A percentile compares a stretch with the other conserved stretches of the same genome.
Evolutionary conservation across 2,797 vertebrate genomes (phyloP).

Genomic region (Chelidonichthys spinosus): DNA sequence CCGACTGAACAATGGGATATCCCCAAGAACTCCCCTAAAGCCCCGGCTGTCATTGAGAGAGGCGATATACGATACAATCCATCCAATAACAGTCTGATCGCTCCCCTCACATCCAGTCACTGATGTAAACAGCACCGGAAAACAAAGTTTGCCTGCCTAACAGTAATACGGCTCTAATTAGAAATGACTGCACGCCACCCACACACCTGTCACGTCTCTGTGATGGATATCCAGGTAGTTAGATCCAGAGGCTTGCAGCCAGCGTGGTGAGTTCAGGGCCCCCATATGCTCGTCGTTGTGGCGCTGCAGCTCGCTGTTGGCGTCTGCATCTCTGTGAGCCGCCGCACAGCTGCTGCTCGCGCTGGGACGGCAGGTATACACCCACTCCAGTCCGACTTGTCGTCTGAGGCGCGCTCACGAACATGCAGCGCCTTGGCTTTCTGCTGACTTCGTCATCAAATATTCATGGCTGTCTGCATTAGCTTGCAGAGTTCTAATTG

Average conservation of each 20-base stretch:
- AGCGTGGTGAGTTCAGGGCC: slow-evolving; percentile 53
- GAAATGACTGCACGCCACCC: slow-evolving; percentile 66
- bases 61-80: slow-evolving; percentile 37
- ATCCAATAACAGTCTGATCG: slow-evolving; percentile 36
- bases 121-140: slow-evolving; percentile 20
- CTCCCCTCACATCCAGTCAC: slow-evolving; percentile 26
- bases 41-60: slow-evolving; percentile 70
- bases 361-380: slow-evolving; percentile 63
- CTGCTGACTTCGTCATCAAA: slow-evolving; percentile 81
- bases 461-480: slow-evolving; percentile 85
- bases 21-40: slow-evolving; percentile 64
- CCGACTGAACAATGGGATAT: slow-evolving; percentile 53
- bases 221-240: slow-evolving; percentile 75
- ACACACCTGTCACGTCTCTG: slow-evolving; percentile 66
- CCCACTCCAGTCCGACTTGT: slow-evolving; percentile 57
- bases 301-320: slow-evolving; percentile 1
- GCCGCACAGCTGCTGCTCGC: slow-evolving; percentile 40
- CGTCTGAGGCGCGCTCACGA: slow-evolving; percentile 44
- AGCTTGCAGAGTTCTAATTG: slow-evolving; percentile 84
- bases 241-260: slow-evolving; percentile 58
- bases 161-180: slow-evolving; percentile 56
- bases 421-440: slow-evolving; percentile 58
- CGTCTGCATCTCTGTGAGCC: slow-evolving; percentile 12
- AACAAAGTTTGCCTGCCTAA: slow-evolving; percentile 31
- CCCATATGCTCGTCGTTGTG: slow-evolving; percentile 28